Evolutionary conservation across 2,888 invertebrate genomes (phyloP).

Genomic region (Coelopa pilipes): DNA sequence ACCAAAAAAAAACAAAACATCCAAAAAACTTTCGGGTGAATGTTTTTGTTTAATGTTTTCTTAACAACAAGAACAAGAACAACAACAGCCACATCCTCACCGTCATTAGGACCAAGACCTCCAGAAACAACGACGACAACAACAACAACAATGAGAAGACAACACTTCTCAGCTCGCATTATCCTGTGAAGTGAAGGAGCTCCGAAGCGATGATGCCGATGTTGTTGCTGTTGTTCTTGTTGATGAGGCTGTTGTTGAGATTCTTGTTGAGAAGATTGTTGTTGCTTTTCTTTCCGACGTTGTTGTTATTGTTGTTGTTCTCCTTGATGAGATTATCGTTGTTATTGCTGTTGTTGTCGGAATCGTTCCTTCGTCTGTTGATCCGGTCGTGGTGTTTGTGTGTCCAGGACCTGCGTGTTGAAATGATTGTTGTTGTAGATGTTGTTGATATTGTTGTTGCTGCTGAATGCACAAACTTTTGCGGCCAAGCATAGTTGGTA

Average conservation of each 20-base stretch:
- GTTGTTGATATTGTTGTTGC: not conserved
- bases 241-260: not conserved
- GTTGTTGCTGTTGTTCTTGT: not conserved
- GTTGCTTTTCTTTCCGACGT: not conserved
- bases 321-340: too few relatives aligned
- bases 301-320: not conserved
- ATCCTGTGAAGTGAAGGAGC: not conserved
- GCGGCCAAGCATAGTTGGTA: constrained; percentile 30
- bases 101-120: not conserved
- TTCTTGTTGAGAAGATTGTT: not conserved
- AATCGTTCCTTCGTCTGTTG: too few relatives aligned
- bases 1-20: not conserved
- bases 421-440: not conserved
- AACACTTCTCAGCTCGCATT: not conserved
- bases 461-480: not conserved
- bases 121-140: not conserved
- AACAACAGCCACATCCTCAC: constrained; percentile 1
- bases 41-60: constrained; percentile 2
- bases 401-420: too few relatives aligned
- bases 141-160: not conserved
- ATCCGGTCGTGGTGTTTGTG: too few relatives aligned
- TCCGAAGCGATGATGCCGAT: not conserved
- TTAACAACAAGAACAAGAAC: constrained; percentile 16
- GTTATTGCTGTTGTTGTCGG: too few relatives aligned
- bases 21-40: not conserved